Base-by-base conservation (phyloP, 2,888 invertebrate genomes). In the Bimastos eiseni region DNA sequence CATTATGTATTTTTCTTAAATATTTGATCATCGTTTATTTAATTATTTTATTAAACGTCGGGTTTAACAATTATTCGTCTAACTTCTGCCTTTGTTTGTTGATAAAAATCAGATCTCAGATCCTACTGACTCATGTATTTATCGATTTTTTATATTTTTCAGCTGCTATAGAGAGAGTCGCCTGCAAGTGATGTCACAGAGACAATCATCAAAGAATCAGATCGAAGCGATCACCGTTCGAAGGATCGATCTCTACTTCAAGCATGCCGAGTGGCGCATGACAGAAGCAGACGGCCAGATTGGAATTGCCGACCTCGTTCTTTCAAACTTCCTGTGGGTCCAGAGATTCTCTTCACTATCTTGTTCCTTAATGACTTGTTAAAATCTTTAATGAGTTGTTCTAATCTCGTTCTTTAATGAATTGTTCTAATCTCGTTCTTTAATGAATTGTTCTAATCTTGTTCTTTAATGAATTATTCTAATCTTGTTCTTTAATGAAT, bases 201-300 rank as follows among this genome's bases (percentile, higher is more conserved):
- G 90, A 6, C 33, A 24, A n/a, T 49, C 89, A 24, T 33, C 83
- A 21, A 83, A 83, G 38, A 34, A 44, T 15, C 84, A 91, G 88
- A 90, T 94, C 83, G 94, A 94, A 90, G 93, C 93, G 0, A 92
- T 93, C 37, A 94, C 96, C 37, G 97, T 98, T 41, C 96, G 98
- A 70, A 97, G 97, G 1, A 97, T 97, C 93, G 98, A 99, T 96
- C 99, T 99, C 93, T 99, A 98, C 95, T 99, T 99, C 95, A 98
- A 99, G 95, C 98, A 98, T 94, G 99, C 99, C 11, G 97, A 98
- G 94, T 99, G 99, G 99, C 95, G 99, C 83, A 96, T 99, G 92
- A 99, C 99, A 0, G 99, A 99, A 95, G 97, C 97, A 0, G 99
- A 99, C 95, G 99, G 99, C 0, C 99, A 99, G 95, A 97, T 99